Evolutionary conservation across 2,888 invertebrate genomes (phyloP), one percentile per base, ranked within the genome.

Genomic region (Lasioglossum villosulum): DNA sequence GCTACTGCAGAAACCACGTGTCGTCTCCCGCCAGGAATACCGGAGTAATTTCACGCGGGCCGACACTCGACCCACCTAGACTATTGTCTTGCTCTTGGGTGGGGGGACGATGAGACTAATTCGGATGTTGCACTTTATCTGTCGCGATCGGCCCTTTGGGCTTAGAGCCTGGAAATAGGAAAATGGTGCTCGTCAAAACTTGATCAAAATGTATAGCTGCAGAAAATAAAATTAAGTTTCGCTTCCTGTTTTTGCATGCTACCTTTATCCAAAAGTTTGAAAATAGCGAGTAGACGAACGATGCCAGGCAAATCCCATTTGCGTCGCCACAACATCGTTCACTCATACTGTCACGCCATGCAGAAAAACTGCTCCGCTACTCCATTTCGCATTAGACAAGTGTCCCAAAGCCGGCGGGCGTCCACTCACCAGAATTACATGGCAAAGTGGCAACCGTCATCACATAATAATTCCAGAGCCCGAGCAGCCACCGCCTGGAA

Each of bases 11-110:
- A 83, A 90, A 91, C 90, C 90, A 91, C 90, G 90, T 91, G 90
- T 86, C 89, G 86, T 89, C 90, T 91, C 91, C 90, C 90, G 91
- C 90, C 91, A 91, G 90, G 83, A 89, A 86, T 52, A 75, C 63
- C 56, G 27, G 85, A 52, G 59, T 52, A 70, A 84, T 84, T 84
- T 85, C 79, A 83, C 80, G 81, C 78, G 73, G 30, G 52, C 71
- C 75, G 75, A 73, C 30, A 74, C 68, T 52, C 63, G 30, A n/a
- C 27, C 34, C 66, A 23, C 66, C 66, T 30, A 23, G 34, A 66
- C 66, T 34, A 34, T 66, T 66, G 66, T 66, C 66, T 66, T 19
- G 19, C 34, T 8, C 5, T 3, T 19, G 5, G 34, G 19, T 23
- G 34, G 34, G 34, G 66, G 10, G 3, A 19, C 3, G 27, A 1